Evolutionary conservation across 2,797 vertebrate genomes (phyloP).

Genomic region (Chelon labrosus): DNA sequence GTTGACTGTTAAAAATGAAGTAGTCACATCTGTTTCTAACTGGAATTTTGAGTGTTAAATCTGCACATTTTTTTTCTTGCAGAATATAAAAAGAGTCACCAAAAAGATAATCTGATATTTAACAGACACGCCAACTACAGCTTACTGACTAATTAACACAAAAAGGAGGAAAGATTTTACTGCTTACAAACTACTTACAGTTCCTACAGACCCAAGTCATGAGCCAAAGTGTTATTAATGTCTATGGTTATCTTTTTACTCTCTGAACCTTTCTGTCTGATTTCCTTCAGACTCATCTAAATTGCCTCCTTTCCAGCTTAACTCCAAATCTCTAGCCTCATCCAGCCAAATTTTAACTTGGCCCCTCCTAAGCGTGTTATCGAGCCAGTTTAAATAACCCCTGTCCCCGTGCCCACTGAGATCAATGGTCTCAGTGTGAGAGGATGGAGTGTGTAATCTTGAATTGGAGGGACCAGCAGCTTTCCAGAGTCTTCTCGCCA

Average conservation of each 20-base stretch:
- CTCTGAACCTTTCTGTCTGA: slow-evolving; percentile 3
- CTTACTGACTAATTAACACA: background rate
- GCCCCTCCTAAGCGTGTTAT: slow-evolving; percentile 35
- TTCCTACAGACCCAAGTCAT: background rate
- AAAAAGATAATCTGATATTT: too few relatives aligned
- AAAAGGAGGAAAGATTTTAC: slow-evolving; percentile 11
- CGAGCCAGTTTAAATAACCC: slow-evolving; percentile 57
- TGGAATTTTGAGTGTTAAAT: too few relatives aligned
- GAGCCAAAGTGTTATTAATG: slow-evolving; percentile 6
- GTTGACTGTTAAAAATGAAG: too few relatives aligned
- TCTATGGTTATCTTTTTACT: slow-evolving; percentile 10
- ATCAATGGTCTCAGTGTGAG: slow-evolving; percentile 68
- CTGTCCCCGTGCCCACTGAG: slow-evolving; percentile 41
- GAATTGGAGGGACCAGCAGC: slow-evolving; percentile 57
- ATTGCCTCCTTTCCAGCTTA: slow-evolving; percentile 22
- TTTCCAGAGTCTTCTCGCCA: slow-evolving; percentile 54
- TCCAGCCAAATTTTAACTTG: slow-evolving; percentile 46
- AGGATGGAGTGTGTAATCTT: slow-evolving; percentile 61
- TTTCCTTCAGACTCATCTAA: slow-evolving; percentile 39
- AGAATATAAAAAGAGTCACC: too few relatives aligned
- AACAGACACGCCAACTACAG: too few relatives aligned
- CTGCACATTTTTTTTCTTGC: too few relatives aligned
- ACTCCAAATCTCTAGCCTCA: slow-evolving; percentile 11
- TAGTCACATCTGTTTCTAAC: too few relatives aligned
- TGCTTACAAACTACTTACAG: background rate